Base-by-base conservation (phyloP, 2,113 vertebrate species). In the Seriola dumerili region DNA sequence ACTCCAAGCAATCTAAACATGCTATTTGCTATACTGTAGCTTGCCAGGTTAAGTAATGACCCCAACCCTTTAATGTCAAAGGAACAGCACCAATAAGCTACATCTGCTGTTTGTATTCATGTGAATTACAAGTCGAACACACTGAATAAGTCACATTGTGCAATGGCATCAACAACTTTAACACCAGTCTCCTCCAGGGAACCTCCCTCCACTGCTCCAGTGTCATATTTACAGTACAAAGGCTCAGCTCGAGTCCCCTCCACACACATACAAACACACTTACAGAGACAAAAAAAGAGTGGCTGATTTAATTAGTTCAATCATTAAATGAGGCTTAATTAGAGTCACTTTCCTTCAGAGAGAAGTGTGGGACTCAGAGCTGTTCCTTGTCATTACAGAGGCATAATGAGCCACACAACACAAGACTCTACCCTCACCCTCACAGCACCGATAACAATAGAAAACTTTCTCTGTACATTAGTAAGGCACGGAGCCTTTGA, bases 311-410 rank as follows among this genome's bases (percentile, higher is more conserved):
- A 94, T 94, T 95, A 93, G 91, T 80, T 55, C 89, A 92, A 84
- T 93, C 88, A 94, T 95, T 94, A 94, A 95, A 92, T 88, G 88
- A 85, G 83, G 90, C 92, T 94, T 95, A 94, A 94, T 94, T 94
- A 95, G 88, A 88, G 92, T 91, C 92, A 93, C 94, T 89, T 92
- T 93, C 87, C 93, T 93, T 92, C 77, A 52, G 89, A 91, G 92
- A 83, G 89, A 83, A 90, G 88, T 50, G 81, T 58, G 83, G 72
- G 88, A 93, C 91, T 91, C 80, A 6, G 83, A 90, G 92, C 89
- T 83, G 89, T 88, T 93, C 87, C 83, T 87, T 94, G 93, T 93
- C 93, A 93, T 94, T 93, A 94, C 79, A 72, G 78, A 77, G 77
- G 83, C 82, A 84, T 94, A 93, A 94, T 92, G 89, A 93, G 91